Base-by-base conservation (phyloP, 2,888 invertebrate genomes). In the Seira sanloemensis region DNA sequence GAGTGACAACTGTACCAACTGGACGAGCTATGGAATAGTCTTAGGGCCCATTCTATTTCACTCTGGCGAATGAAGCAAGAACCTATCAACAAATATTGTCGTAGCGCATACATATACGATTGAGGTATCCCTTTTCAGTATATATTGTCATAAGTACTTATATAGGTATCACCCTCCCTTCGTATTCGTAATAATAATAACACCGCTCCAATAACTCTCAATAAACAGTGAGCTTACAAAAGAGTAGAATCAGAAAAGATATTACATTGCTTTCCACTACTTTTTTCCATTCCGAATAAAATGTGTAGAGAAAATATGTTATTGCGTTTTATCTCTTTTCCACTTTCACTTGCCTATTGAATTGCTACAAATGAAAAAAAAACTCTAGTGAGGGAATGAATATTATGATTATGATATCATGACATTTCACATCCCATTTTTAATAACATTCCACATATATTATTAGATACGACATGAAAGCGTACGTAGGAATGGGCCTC, bases 361-460 rank as follows among this genome's bases (percentile, higher is more conserved):
- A 78, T 72, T 65, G 71, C 65, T 78, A 78, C 72, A 54, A 79
- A 50, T 50, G 50, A 50, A 50, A 50, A 50, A 50, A 50, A 50
- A 50, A 2, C 2, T 18, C 16, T 7, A 72, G 50, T 21, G 54
- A 25, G 25, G 58, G 27, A n/a, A 12, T 26, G 58, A 23, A 54
- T 46, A 71, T 72, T 46, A 78, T 72, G 65, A 21, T 24, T 21
- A 50, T 18, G 46, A 69, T 46, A 68, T 37, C 46, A 73, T 46
- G 50, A 50, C 50, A 50, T 50, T 65, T 78, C 78, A 71, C 72
- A 78, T 65, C 79, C 66, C 68, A 74, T 74, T 79, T 81, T 81
- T 81, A 81, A 81, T 81, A 81, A 81, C 74, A 81, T 79, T 79
- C 58, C 73, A 50, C 27, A 50, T 50, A 50, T 50, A 50, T 50